Conservation (phyloP, 2,797 vertebrate genomes). For the Danionella dracula region DNA sequence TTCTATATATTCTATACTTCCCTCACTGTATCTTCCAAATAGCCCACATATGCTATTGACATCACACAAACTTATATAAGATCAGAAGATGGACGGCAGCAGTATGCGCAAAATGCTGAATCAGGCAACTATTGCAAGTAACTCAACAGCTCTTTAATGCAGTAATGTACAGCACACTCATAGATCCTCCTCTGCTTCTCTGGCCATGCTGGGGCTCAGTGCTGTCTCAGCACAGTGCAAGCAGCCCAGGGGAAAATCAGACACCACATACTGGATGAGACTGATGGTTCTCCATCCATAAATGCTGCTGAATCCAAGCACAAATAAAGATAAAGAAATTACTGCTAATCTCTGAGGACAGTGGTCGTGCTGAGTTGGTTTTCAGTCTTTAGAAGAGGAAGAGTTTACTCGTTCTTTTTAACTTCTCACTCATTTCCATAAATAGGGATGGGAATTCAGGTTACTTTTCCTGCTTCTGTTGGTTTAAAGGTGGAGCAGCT, state of each 20-base stretch:
- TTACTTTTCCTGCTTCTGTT: too few species aligned
- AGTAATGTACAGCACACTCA: constrained; percentile 52
- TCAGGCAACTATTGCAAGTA: constrained; percentile 57
- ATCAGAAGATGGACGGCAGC: too few species aligned
- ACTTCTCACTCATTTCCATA: too few species aligned
- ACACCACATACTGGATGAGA: constrained; percentile 52
- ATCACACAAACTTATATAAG: too few species aligned
- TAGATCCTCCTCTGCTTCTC: constrained; percentile 62
- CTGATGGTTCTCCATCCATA: constrained; percentile 46
- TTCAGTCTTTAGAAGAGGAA: constrained; percentile 4
- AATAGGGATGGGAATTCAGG: too few species aligned
- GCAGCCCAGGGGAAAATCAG: constrained; percentile 32
- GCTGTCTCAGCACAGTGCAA: constrained; percentile 63
- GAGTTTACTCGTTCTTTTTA: too few species aligned
- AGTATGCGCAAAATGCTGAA: constrained; percentile 62
- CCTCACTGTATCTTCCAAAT: too few species aligned
- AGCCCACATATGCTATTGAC: too few species aligned
- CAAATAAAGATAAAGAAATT: constrained; percentile 47
- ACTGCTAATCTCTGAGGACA: too few species aligned
- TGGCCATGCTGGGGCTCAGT: constrained; percentile 46
- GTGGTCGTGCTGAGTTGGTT: neutral
- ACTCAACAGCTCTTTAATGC: constrained; percentile 60
- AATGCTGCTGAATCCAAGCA: constrained; percentile 30
- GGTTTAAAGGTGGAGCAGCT: too few species aligned
- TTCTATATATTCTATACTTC: too few species aligned